Percentiles rank a stretch among this genome's conserved stretches.
These are phyloP conservation scores for Crematogaster levior DNA, from an alignment of 2,888 invertebrate genomes.

Conservation along the genomic window DNA sequence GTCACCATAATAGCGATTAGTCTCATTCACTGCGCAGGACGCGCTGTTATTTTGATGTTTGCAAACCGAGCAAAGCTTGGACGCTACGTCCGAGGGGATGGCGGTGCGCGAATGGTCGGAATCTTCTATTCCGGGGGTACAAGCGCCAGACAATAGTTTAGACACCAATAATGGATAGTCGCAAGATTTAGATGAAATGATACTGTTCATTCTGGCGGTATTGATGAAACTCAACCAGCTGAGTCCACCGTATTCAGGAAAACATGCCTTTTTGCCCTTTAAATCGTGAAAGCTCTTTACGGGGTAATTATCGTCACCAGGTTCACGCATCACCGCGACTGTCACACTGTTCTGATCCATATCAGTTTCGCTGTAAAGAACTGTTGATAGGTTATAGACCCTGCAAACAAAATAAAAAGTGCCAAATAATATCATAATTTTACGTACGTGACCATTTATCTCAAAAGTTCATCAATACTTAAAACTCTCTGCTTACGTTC, in stretches of 20 bases:
- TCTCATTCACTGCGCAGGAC: conserved; percentile 87
- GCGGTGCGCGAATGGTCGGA: conserved; percentile 82
- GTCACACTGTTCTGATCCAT: conserved; percentile 86
- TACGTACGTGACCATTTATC: neutral
- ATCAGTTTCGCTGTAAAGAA: conserved; percentile 88
- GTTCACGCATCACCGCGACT: conserved; percentile 87
- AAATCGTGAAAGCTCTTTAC: conserved; percentile 87
- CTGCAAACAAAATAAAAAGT: conserved; percentile 83
- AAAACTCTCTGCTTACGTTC: conserved; percentile 86
- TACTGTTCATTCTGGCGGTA: conserved; percentile 86
- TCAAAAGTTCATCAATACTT: neutral
- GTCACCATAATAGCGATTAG: conserved; percentile 88
- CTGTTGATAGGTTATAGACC: conserved; percentile 87
- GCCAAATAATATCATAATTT: conserved; percentile 1
- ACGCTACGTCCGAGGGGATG: conserved; percentile 38
- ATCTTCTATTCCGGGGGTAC: conserved; percentile 88
- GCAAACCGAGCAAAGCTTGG: conserved; percentile 75
- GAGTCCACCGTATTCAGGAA: conserved; percentile 90
- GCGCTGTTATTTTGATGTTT: conserved; percentile 66
- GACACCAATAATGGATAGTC: conserved; percentile 87
- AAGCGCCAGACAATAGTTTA: conserved; percentile 87
- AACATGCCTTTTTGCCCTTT: conserved; percentile 88
- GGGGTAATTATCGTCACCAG: conserved; percentile 63
- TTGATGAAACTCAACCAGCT: conserved; percentile 89
- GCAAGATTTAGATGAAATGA: conserved; percentile 86